Conservation (phyloP, 2,888 invertebrate genomes). For the Drosophila rellima region DNA sequence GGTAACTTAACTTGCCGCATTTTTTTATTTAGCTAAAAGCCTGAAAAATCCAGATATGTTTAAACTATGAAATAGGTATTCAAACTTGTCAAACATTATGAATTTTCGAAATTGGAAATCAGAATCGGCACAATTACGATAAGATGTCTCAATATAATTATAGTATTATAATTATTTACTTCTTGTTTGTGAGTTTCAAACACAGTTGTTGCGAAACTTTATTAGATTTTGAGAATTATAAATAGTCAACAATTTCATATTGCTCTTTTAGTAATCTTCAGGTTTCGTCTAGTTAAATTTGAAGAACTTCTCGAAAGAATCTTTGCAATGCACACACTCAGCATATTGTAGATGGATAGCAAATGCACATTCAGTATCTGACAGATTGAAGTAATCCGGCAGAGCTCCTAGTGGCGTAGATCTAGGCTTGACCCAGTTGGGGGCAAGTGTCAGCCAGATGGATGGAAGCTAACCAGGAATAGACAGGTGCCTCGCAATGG, state of each 20-base stretch:
- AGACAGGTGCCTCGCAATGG: slow-evolving; percentile 29
- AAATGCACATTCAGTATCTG: slow-evolving; percentile 44
- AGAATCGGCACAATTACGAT: too few species aligned
- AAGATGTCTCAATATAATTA: too few species aligned
- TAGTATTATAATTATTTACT: too few species aligned
- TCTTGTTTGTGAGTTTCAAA: too few species aligned
- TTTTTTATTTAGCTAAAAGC: neutral
- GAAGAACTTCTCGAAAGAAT: neutral
- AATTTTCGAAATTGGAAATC: too few species aligned
- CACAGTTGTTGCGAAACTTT: too few species aligned
- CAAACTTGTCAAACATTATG: too few species aligned
- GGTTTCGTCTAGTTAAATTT: neutral
- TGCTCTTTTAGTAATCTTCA: neutral
- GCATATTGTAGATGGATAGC: neutral
- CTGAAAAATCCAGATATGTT: too few species aligned
- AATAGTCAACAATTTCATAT: neutral
- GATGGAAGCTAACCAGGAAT: slow-evolving; percentile 21
- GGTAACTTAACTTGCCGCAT: neutral
- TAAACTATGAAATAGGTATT: too few species aligned
- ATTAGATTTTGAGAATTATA: too few species aligned
- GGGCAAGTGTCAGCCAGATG: slow-evolving; percentile 31
- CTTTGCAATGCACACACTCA: neutral
- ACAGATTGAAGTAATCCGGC: slow-evolving; percentile 45
- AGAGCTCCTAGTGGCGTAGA: slow-evolving; percentile 36
- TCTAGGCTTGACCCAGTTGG: slow-evolving; percentile 17